Evolutionary conservation across 1,140 invertebrate species (phyloP), one percentile per base, ranked within the genome.

Genomic region (Hirudo medicinalis): DNA sequence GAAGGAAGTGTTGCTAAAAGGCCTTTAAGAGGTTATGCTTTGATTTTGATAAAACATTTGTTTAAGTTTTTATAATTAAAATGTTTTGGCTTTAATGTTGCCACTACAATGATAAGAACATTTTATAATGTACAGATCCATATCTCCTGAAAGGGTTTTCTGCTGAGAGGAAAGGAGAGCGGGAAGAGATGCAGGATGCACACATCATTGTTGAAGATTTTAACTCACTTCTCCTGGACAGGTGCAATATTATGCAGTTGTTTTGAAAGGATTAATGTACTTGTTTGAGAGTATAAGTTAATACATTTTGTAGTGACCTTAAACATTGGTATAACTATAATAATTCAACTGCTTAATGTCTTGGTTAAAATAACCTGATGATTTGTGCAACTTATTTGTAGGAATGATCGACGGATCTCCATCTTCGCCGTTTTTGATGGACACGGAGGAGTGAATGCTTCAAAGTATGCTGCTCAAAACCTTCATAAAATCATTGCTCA

Each of bases 181-280:
- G 84, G 70, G 83, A 84, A 66, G 83, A 84, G 63, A 85, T 85
- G 84, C 82, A 85, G 72, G 84, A 85, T 76, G 80, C 80, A 22
- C 80, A 83, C 75, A 60, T 80, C 29, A 73, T 83, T 13, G 71
- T 81, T 20, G 76, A 82, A 71, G 77, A 80, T 54, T 82, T 75
- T 70, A 77, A 71, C 25, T 60, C 75, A 36, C 74, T 70, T 27
- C 67, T 72, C 27, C 40, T 40, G 43, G 67, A 76, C 40, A 72
- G 57, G 22, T 63, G 9, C 57, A 63, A n/a, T 19, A 6, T 63
- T n/a, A 79, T 60, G 55, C 71, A 78, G 78, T 66, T 75, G 82
- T 80, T 49, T 49, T 49, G 15, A 36, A 36, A 36, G 32, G 6
- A 3, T 36, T 49, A 15, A 40, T 11, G 11, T 40, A 40, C 11